Evolutionary conservation across 2,888 invertebrate genomes (phyloP).

Genomic region (Mesorhabditis spiculigera): DNA sequence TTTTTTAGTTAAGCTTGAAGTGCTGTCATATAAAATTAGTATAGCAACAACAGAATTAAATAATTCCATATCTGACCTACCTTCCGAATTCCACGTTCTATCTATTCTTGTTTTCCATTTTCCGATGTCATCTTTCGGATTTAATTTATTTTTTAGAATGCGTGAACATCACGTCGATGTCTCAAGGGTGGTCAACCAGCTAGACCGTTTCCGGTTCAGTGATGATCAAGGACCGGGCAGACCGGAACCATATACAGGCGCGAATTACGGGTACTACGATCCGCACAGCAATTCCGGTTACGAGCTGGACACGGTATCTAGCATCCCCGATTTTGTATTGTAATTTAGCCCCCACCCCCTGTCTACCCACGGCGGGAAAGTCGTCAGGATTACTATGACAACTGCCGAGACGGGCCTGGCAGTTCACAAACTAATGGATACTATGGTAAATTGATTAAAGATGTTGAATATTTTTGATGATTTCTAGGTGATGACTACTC

Average conservation of each 20-base stretch:
- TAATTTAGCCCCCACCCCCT: not conserved
- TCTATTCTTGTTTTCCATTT: not conserved
- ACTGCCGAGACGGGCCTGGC: not conserved
- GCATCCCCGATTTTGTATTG: not conserved
- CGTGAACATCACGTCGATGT: not conserved
- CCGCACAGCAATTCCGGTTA: not conserved
- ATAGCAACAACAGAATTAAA: too few species aligned
- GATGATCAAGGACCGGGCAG: not conserved
- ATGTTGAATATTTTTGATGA: not conserved
- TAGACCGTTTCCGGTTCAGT: not conserved
- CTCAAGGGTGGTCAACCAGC: not conserved
- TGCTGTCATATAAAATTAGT: too few species aligned
- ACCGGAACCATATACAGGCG: not conserved
- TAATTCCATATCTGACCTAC: too few species aligned
- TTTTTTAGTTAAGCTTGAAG: too few species aligned
- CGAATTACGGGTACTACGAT: not conserved
- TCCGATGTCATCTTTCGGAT: not conserved
- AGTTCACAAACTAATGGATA: not conserved
- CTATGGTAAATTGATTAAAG: not conserved
- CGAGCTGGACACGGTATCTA: not conserved
- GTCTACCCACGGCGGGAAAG: not conserved
- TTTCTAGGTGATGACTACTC: not conserved
- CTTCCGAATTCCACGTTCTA: not conserved
- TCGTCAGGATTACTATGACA: not conserved
- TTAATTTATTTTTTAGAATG: not conserved